Base-by-base conservation (phyloP, 1,140 invertebrate genomes). In the Nasonia longicornis region DNA sequence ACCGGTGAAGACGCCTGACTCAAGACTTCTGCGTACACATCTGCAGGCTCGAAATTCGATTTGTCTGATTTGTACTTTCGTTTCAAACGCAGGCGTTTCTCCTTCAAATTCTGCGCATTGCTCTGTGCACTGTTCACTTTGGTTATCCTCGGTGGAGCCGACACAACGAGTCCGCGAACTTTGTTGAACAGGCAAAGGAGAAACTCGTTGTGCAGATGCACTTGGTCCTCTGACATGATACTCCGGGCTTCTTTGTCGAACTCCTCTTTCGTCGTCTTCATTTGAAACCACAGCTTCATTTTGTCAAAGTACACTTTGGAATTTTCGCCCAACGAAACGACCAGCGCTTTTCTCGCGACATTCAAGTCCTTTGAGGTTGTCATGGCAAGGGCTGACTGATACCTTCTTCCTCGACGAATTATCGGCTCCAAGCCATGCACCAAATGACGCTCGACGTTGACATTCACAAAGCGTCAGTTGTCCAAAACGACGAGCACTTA, bases 161-260 rank as follows among this genome's bases (percentile, higher is more conserved):
- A 89, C 66, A 92, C 90, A 2, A 93, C 92, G 71, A 95, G 89
- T 35, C 92, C 93, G 86, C 95, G 94, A 20, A 96, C 95, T 91
- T 94, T 96, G 83, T 95, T 95, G 12, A 97, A 92, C 67, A 97
- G 91, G 12, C 95, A 95, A 11, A 96, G 87, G 8, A 97, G 90
- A 87, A 97, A 97, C 85, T 96, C 94, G 91, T 97, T 97, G 87
- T 97, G 96, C 35, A 96, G 91, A 88, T 94, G 94, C 52, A 96
- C 93, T 89, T 95, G 93, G 69, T 96, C 94, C 3, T 92, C 87
- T 10, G 90, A 92, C 82, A 96, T 90, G 1, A 96, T 90, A 87
- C 93, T 93, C 52, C 95, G 91, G 8, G 94, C 95, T 90, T 95
- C 95, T 3, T 88, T 86, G 87, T 97, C 95, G 90, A 96, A 97